Evolutionary conservation across 2,888 invertebrate species (phyloP).

Genomic region (Limnephilus auricula): DNA sequence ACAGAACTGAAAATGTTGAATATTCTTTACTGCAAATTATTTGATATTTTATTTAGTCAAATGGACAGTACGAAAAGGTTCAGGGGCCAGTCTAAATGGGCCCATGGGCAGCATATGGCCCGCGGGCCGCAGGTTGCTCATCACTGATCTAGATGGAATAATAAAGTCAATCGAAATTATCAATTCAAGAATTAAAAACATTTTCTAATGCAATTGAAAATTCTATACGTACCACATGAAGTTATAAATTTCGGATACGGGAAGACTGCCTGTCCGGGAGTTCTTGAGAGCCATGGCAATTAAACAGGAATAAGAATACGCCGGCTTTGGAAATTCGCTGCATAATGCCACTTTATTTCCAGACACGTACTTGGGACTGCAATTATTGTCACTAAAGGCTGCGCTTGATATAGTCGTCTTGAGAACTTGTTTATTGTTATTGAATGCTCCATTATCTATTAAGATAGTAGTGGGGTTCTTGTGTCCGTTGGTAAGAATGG

Average conservation of each 20-base stretch:
- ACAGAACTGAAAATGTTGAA: too few species aligned
- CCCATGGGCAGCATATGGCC: too few species aligned
- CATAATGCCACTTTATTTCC: conserved; percentile 73
- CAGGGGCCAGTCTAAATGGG: too few species aligned
- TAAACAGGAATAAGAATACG: conserved; percentile 98
- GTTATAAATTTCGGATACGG: conserved; percentile 98
- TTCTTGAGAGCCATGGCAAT: conserved; percentile 99
- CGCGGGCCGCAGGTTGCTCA: too few species aligned
- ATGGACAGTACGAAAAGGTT: too few species aligned
- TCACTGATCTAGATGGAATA: background rate
- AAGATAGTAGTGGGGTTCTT: conserved; percentile 76
- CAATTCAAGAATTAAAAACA: background rate
- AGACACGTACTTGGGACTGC: conserved; percentile 72
- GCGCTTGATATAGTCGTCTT: conserved; percentile 74
- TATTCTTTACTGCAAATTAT: too few species aligned
- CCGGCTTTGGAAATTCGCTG: conserved; percentile 93
- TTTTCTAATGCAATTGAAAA: background rate
- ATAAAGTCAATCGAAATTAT: background rate
- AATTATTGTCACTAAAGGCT: conserved; percentile 73
- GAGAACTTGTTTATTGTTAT: conserved; percentile 75
- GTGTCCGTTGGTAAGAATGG: conserved; percentile 75
- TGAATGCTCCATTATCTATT: conserved; percentile 76
- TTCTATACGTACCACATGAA: conserved; percentile 93
- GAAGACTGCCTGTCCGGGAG: conserved; percentile 94
- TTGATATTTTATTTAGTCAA: too few species aligned